These are phyloP conservation scores for Nasonovia ribisnigri DNA, from an alignment of 2,888 invertebrate genomes.

Conservation along the genomic window DNA sequence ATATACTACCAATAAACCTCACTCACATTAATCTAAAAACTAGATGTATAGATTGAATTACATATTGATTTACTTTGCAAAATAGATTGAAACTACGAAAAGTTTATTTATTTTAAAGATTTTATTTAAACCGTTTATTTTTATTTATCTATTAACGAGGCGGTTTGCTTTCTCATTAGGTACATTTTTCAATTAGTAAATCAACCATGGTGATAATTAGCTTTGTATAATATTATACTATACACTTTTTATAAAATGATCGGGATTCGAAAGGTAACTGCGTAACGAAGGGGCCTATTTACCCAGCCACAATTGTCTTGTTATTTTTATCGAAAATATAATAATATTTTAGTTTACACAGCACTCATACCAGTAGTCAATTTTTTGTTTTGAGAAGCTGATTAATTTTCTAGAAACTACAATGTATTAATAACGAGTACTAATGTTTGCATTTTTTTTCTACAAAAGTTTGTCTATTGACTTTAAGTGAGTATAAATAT, in stretches of 20 bases:
- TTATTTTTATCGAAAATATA: background rate
- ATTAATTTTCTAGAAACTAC: too few relatives aligned
- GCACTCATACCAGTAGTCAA: background rate
- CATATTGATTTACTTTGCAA: background rate
- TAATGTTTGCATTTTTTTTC: too few relatives aligned
- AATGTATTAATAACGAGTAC: too few relatives aligned
- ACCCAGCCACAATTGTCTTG: background rate
- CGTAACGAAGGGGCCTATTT: background rate
- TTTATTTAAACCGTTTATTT: background rate
- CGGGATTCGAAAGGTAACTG: background rate
- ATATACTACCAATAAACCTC: too few relatives aligned
- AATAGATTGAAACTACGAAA: background rate
- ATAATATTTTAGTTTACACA: background rate
- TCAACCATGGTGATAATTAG: background rate
- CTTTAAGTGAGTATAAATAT: background rate
- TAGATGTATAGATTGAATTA: background rate
- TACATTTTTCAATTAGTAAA: too few relatives aligned
- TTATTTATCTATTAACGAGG: background rate
- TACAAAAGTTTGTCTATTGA: background rate
- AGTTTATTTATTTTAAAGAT: too few relatives aligned
- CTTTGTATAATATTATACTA: background rate
- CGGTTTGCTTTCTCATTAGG: too few relatives aligned
- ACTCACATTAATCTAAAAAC: background rate
- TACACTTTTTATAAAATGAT: too few relatives aligned
- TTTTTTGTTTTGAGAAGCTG: background rate